Evolutionary conservation across 2,113 vertebrate species (phyloP).

Genomic region (Syrrhaptes paradoxus): DNA sequence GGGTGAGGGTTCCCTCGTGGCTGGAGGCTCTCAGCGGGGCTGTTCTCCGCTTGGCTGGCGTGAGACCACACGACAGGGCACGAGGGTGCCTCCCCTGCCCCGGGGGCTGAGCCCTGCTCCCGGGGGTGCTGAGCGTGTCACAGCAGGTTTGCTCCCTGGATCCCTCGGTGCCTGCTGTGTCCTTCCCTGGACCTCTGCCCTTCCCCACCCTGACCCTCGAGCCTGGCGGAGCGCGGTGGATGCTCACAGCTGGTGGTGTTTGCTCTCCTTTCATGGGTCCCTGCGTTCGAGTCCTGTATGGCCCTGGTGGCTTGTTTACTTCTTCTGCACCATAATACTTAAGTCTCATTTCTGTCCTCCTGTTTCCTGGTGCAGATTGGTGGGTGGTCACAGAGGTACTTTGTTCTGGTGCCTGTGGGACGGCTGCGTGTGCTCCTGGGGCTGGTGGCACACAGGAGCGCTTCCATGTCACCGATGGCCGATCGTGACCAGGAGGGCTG

Average conservation of each 20-base stretch:
- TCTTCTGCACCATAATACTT: rapidly evolving
- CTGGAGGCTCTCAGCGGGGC: neutral
- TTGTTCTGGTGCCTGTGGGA: rapidly evolving
- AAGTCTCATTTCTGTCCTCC: neutral
- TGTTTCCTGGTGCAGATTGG: rapidly evolving
- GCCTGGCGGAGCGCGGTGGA: rapidly evolving
- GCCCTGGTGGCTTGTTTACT: neutral
- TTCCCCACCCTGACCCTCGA: neutral
- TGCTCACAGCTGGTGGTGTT: neutral
- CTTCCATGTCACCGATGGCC: rapidly evolving
- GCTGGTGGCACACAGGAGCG: neutral
- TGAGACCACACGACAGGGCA: neutral
- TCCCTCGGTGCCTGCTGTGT: neutral
- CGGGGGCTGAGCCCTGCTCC: neutral
- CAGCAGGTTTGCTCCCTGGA: neutral
- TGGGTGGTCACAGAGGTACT: rapidly evolving
- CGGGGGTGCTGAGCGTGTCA: neutral
- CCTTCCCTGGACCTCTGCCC: neutral
- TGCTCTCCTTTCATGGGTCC: neutral
- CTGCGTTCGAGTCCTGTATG: neutral
- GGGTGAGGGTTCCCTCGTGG: rapidly evolving
- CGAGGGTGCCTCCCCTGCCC: neutral
- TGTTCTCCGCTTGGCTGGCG: rapidly evolving
- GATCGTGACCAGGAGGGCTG: neutral
- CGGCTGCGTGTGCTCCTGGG: neutral